phyloP scores from a whole-genome alignment of 2,888 invertebrate genomes.

The Agrochola circellaris region DNA sequence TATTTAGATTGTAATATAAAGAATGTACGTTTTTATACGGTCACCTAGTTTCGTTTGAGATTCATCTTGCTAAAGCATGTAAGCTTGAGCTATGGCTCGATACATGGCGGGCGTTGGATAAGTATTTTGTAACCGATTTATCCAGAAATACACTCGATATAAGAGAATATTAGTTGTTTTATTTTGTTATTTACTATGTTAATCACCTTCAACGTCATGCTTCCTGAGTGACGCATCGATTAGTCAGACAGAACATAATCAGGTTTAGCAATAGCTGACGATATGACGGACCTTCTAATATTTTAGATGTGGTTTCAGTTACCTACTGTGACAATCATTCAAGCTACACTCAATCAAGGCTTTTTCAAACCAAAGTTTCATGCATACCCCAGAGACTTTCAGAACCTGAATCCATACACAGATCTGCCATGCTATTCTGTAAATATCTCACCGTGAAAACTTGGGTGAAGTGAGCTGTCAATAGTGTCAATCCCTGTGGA shows the following conservation, averaged over 20 bases:
- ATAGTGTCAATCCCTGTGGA: too few species aligned
- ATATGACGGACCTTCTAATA: not conserved
- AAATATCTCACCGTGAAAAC: too few species aligned
- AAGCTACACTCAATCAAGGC: too few species aligned
- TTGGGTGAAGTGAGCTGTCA: too few species aligned
- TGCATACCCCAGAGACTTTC: not conserved
- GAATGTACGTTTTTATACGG: conserved; percentile 82
- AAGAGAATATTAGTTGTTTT: conserved; percentile 87
- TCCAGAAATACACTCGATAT: conserved; percentile 90
- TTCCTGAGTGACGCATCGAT: not conserved
- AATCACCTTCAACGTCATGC: not conserved
- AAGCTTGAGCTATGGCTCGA: conserved; percentile 78
- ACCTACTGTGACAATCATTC: not conserved
- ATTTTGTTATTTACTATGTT: conserved; percentile 66
- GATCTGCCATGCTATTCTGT: too few species aligned
- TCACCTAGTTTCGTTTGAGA: conserved; percentile 82
- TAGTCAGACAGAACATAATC: not conserved
- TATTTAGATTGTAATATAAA: conserved; percentile 87
- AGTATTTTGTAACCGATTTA: conserved; percentile 90
- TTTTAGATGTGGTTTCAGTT: not conserved
- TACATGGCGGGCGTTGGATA: conserved; percentile 80
- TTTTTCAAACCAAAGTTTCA: not conserved
- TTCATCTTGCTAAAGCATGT: conserved; percentile 77
- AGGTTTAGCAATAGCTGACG: not conserved
- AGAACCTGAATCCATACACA: not conserved